A percentile compares a stretch with the other conserved stretches of the same genome.
These are phyloP conservation scores for Platorchestia sp. DNA, from an alignment of 1,140 invertebrate genomes.

Conservation along the genomic window DNA sequence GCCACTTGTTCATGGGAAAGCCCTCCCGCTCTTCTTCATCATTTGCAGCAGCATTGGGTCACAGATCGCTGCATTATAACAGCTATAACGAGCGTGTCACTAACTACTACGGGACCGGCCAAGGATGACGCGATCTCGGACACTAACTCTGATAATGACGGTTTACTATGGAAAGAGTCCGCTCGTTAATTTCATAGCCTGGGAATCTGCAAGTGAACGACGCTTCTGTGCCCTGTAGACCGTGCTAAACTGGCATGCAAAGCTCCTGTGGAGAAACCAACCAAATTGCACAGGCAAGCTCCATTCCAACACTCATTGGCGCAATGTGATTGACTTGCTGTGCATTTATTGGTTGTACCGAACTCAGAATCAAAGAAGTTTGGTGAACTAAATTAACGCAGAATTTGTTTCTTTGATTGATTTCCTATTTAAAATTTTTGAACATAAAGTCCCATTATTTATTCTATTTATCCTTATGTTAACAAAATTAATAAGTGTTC, in stretches of 20 bases:
- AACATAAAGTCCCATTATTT: not conserved
- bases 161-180: constrained; percentile 38
- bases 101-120: constrained; percentile 37
- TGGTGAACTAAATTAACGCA: not conserved
- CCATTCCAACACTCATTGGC: not conserved
- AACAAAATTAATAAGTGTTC: not conserved
- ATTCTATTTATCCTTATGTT: not conserved
- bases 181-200: constrained; percentile 54
- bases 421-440: not conserved
- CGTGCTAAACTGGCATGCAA: constrained; percentile 41
- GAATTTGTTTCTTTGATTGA: not conserved
- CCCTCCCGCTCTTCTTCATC: constrained; percentile 44
- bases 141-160: not conserved
- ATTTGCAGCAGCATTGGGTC: constrained; percentile 39
- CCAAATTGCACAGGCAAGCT: constrained; percentile 1
- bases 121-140: constrained; percentile 50
- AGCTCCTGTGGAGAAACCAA: constrained; percentile 36
- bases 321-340: not conserved
- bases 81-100: constrained; percentile 47
- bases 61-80: constrained; percentile 46
- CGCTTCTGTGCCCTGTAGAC: constrained; percentile 27
- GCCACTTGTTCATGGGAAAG: constrained; percentile 51
- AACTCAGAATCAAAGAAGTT: not conserved
- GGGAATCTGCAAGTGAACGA: not conserved
- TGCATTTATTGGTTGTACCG: not conserved